Base-by-base conservation (phyloP, 2,888 invertebrate species). In the Melolontha melolontha region DNA sequence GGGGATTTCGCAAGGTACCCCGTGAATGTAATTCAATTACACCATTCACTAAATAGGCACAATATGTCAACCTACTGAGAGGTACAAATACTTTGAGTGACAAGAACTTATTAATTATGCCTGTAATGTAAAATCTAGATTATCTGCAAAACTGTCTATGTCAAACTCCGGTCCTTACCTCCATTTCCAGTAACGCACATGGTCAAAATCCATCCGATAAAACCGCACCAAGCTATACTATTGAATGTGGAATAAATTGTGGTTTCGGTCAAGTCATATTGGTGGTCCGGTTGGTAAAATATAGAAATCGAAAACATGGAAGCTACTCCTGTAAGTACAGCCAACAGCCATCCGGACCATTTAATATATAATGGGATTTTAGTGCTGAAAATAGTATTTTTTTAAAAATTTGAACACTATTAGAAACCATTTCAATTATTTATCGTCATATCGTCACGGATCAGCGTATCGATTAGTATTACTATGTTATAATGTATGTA, bases 11-110 rank as follows among this genome's bases (percentile, higher is more conserved):
- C 47, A 88, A 74, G 54, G 87, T 87, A 1, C 90, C 89, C 4
- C 87, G 84, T 73, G 87, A 87, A 80, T 90, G 89, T 68, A 92
- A 79, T 78, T 90, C 91, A 0, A 92, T 86, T 17, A 91, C 83
- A 2, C 92, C 92, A 78, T 92, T 92, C 34, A 90, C 87, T 59
- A 92, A 84, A 79, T 92, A 92, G 1, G 91, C 91, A 74, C 91
- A 90, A 78, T 90, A 92, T 0, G 91, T 91, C 66, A 92, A 81
- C 74, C 91, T 85, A 71, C 91, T 89, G 14, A 92, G 82, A 0
- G 91, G 90, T 29, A 88, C 86, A 73, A 91, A 87, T 54, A 87
- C 83, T 76, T 87, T 87, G 88, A 88, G 89, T 0, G 85, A 85
- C 51, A 91, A 78, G 69, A 90, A 81, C 73, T 83, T 86, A 29